Evolutionary conservation across 2,113 vertebrate genomes (phyloP).

Genomic region (Rhineura floridana): DNA sequence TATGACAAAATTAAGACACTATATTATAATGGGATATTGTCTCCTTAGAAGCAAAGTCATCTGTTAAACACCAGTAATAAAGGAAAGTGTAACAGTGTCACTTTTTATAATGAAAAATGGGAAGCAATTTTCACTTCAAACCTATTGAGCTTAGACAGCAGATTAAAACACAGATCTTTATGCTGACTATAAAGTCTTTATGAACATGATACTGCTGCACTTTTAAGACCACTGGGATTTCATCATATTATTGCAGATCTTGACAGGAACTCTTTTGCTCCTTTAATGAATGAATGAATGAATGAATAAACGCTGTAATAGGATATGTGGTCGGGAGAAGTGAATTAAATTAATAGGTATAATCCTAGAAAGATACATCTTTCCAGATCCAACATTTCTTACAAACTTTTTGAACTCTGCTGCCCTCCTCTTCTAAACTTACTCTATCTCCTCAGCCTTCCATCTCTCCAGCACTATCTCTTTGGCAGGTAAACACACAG

Average conservation of each 20-base stretch:
- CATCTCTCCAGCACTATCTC: neutral
- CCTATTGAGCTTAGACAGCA: constrained; percentile 46
- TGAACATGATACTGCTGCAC: constrained; percentile 28
- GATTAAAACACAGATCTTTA: constrained; percentile 57
- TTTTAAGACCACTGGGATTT: constrained; percentile 48
- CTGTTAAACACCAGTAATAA: constrained; percentile 58
- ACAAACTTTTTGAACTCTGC: neutral
- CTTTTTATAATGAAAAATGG: constrained; percentile 56
- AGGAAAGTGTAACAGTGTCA: constrained; percentile 34
- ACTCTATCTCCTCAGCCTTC: neutral
- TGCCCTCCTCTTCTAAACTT: neutral
- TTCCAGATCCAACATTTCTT: neutral
- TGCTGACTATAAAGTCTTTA: constrained; percentile 51
- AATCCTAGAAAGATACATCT: neutral
- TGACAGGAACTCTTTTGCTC: neutral
- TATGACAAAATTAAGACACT: constrained; percentile 46
- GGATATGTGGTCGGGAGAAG: constrained; percentile 17
- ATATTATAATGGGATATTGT: constrained; percentile 49
- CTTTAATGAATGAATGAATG: constrained; percentile 4
- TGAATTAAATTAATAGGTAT: constrained; percentile 22
- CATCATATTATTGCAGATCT: constrained; percentile 35
- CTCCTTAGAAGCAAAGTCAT: constrained; percentile 54
- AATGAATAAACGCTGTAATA: neutral
- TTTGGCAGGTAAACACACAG: neutral
- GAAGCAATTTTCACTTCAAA: constrained; percentile 55